Percentiles rank a stretch among this genome's conserved stretches.
These are phyloP conservation scores for Tetranychus piercei DNA, from an alignment of 2,888 invertebrate species.

Conservation along the genomic window DNA sequence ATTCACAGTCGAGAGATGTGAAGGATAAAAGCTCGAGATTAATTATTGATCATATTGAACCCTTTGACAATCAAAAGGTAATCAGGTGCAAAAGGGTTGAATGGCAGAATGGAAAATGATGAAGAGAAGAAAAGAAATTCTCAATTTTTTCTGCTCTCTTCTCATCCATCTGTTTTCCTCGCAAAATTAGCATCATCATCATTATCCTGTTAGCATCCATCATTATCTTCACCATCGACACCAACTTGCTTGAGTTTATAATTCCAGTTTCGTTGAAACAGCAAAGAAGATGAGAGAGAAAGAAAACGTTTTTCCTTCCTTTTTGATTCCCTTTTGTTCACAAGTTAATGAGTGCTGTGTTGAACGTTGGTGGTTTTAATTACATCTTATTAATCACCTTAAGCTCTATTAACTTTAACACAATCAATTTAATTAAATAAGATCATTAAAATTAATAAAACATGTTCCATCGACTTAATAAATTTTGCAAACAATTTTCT, in stretches of 20 bases:
- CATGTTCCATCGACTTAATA: not conserved
- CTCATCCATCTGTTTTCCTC: not conserved
- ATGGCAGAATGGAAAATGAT: not conserved
- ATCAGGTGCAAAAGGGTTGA: not conserved
- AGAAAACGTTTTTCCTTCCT: not conserved
- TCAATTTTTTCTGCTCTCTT: not conserved
- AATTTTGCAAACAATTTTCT: not conserved
- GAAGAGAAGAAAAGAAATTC: not conserved
- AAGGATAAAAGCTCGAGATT: not conserved
- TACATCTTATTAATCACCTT: not conserved
- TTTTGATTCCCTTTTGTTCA: not conserved
- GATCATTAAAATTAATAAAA: not conserved
- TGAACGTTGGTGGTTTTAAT: not conserved
- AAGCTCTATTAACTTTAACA: not conserved
- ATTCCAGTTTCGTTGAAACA: too few species aligned
- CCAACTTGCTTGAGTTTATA: too few species aligned
- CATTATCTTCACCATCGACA: too few species aligned
- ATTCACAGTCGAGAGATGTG: too few species aligned
- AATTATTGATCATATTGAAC: not conserved
- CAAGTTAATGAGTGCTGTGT: not conserved
- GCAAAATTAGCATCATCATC: too few species aligned
- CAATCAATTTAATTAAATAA: conserved; percentile 1
- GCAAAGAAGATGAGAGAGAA: not conserved
- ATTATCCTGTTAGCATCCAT: too few species aligned
- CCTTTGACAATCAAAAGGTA: not conserved